Percentiles rank a stretch among this genome's conserved stretches.
These are phyloP conservation scores for Acrocephalus kingi DNA, from an alignment of 2,113 vertebrate genomes.

Conservation along the genomic window DNA sequence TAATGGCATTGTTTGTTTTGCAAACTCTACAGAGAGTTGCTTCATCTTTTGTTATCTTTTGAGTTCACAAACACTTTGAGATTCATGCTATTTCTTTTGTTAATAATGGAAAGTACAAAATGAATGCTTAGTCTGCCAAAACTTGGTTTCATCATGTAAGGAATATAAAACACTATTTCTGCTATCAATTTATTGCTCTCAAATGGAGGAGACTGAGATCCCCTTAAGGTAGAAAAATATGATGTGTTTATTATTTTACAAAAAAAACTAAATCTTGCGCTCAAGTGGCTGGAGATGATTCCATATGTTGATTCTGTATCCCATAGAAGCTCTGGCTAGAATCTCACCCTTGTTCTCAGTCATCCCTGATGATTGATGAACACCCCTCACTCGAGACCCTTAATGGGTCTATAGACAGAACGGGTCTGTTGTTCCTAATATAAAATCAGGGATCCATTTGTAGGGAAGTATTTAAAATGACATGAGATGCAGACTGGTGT, in stretches of 20 bases:
- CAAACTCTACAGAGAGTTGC: rapidly evolving
- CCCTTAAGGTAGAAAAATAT: not conserved
- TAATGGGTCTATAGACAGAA: not conserved
- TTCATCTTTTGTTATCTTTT: not conserved
- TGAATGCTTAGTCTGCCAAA: not conserved
- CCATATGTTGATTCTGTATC: not conserved
- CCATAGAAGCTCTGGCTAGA: not conserved
- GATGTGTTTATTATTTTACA: not conserved
- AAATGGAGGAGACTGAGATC: not conserved
- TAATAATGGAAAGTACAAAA: not conserved
- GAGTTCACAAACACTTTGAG: not conserved
- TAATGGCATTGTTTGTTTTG: not conserved
- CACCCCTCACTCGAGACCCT: not conserved
- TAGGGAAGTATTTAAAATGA: not conserved
- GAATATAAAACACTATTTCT: not conserved
- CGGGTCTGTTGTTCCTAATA: not conserved
- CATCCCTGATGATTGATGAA: not conserved
- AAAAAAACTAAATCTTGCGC: not conserved
- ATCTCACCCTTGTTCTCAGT: not conserved
- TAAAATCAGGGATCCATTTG: not conserved
- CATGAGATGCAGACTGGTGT: not conserved
- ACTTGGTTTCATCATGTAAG: not conserved
- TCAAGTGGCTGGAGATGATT: not conserved
- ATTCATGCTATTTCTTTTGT: not conserved
- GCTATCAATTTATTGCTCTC: not conserved